These are phyloP conservation scores for Isoperla grammatica DNA, from an alignment of 2,888 invertebrate genomes.

Conservation along the genomic window DNA sequence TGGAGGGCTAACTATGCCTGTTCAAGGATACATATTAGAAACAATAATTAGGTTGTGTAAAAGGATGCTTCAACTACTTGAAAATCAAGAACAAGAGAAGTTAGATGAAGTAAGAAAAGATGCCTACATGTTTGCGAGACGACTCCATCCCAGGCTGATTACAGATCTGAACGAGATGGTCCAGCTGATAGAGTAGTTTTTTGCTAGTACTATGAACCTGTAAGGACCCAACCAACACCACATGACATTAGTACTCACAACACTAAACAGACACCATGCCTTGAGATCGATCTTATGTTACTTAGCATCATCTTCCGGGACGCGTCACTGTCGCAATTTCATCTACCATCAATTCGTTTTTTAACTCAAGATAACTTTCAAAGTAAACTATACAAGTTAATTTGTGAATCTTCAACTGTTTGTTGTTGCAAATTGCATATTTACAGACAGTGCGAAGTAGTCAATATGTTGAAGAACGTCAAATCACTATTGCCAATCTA, in stretches of 20 bases:
- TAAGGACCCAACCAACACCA: slow-evolving; percentile 32
- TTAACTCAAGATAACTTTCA: no score
- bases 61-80: no score
- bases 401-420: no score
- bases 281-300: not conserved
- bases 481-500: no score
- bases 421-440: no score
- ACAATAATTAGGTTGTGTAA: no score
- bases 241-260: slow-evolving; percentile 19
- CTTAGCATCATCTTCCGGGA: not conserved
- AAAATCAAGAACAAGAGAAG: no score
- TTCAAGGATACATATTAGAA: no score
- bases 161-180: slow-evolving; percentile 93
- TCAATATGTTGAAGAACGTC: no score
- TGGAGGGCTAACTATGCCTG: no score
- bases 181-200: slow-evolving; percentile 90
- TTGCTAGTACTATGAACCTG: slow-evolving; percentile 94
- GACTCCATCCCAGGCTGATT: slow-evolving; percentile 76
- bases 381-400: no score
- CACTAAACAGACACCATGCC: not conserved
- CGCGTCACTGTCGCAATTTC: not conserved
- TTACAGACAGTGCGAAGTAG: no score
- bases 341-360: not conserved
- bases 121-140: slow-evolving; percentile 67
- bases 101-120: slow-evolving; percentile 26